phyloP scores from a whole-genome alignment of 2,113 vertebrate genomes.

The Nothobranchius kuhntae region DNA sequence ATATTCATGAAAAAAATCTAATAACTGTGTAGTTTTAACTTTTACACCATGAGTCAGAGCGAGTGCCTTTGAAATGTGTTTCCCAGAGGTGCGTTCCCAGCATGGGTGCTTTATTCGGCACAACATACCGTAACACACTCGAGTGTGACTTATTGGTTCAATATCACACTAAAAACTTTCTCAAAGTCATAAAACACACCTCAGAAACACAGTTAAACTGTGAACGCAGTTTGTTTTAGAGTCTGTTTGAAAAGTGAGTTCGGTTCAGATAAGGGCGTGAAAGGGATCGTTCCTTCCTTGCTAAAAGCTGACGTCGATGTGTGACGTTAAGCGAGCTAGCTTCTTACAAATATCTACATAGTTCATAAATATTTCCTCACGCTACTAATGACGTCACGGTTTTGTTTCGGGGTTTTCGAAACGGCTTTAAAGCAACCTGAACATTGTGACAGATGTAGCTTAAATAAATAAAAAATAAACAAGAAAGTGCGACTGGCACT shows the following conservation, averaged over 20 bases:
- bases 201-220: neutral
- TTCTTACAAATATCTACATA: neutral
- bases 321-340: slow-evolving; percentile 31
- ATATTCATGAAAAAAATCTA: no score
- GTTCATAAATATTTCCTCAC: neutral
- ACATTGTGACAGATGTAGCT: slow-evolving; percentile 1
- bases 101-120: neutral
- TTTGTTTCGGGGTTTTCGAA: neutral
- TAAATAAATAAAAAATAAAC: neutral
- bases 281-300: slow-evolving; percentile 31
- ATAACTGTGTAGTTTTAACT: no score
- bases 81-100: neutral
- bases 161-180: slow-evolving; percentile 66
- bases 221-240: neutral
- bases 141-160: slow-evolving; percentile 22
- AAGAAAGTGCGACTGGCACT: slow-evolving; percentile 60
- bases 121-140: slow-evolving; percentile 20
- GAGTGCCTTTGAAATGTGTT: no score
- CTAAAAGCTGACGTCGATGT: slow-evolving; percentile 47
- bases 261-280: slow-evolving; percentile 43
- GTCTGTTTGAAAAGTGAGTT: slow-evolving; percentile 41
- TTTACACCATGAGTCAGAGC: no score
- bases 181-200: slow-evolving; percentile 35
- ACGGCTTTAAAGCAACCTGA: neutral
- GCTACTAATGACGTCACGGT: neutral